A percentile compares a stretch with the other conserved stretches of the same genome.
Evolutionary conservation across 2,888 invertebrate species (phyloP).

Genomic region (Octonoba sinensis): DNA sequence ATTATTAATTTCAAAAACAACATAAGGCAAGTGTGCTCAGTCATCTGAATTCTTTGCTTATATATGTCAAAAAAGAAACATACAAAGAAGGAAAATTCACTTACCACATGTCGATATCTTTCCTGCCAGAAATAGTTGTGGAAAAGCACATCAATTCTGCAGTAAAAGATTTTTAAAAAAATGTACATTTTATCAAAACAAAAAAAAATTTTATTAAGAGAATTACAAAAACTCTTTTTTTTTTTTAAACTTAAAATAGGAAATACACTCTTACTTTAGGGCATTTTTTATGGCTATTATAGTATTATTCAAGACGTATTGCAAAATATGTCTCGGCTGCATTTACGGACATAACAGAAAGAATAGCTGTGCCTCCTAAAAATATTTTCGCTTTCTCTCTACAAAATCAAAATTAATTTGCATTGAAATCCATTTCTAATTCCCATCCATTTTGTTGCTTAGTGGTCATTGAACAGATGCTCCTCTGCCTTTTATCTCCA

Average conservation of each 20-base stretch:
- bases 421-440: background rate
- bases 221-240: no score
- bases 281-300: no score
- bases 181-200: background rate
- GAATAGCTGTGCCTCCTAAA: background rate
- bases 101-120: background rate
- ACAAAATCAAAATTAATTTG: background rate
- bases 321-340: no score
- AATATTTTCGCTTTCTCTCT: background rate
- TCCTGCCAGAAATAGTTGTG: constrained; percentile 39
- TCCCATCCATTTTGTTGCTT: no score
- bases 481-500: no score
- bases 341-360: no score
- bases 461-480: no score
- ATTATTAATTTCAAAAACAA: background rate
- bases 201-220: no score
- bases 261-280: no score
- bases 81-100: background rate
- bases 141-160: constrained; percentile 33
- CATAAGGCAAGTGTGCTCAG: background rate
- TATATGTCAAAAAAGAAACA: background rate
- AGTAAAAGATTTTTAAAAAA: background rate
- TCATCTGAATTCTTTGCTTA: background rate
- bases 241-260: no score
- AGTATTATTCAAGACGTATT: no score